Base-by-base conservation (phyloP, 2,113 vertebrate species). In the Ictidomys tridecemlineatus region DNA sequence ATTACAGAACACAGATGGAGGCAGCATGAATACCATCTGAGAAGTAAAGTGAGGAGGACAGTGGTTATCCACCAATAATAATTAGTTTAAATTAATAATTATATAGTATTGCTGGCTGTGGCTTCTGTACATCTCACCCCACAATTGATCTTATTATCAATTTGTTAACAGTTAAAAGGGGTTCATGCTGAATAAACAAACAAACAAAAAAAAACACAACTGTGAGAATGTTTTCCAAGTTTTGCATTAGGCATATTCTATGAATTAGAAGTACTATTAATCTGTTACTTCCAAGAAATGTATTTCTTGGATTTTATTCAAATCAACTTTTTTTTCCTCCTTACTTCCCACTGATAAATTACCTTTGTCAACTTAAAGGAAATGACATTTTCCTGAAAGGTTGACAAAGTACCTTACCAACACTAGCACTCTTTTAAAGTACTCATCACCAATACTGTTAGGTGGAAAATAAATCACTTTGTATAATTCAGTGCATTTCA, bases 371-470 rank as follows among this genome's bases (percentile, higher is more conserved):
- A 89, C 56, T 84, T 87, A 95, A 94, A 86, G 91, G 39, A 94
- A 97, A 92, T 92, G 84, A 20, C 17, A 53, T 93, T 97, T 97
- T 82, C 45, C 87, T 95, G 45, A 97, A 96, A 92, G 94, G 77
- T 51, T 95, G 83, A 95, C 73, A 91, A 82, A 97, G 73, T 85
- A 56, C 39, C 69, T 97, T 83, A 89, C 45, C 79, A 85, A 89
- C n/a, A 65, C 48, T 26, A 56, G 28, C 61, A 90, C 37, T 73
- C 32, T 95, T 61, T 85, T 63, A 91, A 95, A 95, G 42, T 80
- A 96, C 84, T 97, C 28, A n/a, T 84, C 18, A n/a, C 51, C 20
- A 37, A 82, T 83, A 85, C 67, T 92, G 58, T 92, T 95, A 80
- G 37, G 13, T 45, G 89, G 63, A 94, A 96, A 96, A 83, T 87